phyloP scores from a whole-genome alignment of 2,888 invertebrate species.

The Apodemia duryi region DNA sequence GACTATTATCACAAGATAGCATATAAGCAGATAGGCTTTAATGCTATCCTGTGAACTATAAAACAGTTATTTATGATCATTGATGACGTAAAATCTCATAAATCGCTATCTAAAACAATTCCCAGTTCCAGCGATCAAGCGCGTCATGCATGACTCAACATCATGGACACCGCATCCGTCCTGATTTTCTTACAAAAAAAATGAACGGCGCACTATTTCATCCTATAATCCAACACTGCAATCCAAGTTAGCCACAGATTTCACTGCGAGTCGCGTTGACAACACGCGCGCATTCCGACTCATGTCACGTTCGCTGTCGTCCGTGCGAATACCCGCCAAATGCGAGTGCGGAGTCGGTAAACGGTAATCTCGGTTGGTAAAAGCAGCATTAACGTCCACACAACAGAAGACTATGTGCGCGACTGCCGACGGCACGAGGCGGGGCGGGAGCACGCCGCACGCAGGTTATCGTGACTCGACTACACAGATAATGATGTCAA shows the following conservation, averaged over 20 bases:
- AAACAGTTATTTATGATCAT: conserved; percentile 15
- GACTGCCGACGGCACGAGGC: conserved; percentile 49
- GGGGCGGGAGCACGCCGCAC: conserved; percentile 62
- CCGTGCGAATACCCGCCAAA: conserved; percentile 72
- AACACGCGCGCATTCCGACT: conserved; percentile 65
- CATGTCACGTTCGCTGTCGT: conserved; percentile 58
- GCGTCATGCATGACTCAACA: conserved; percentile 77
- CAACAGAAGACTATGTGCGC: conserved; percentile 59
- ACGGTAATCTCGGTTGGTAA: conserved; percentile 36
- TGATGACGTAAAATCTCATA: conserved; percentile 17
- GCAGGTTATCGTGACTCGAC: conserved; percentile 75
- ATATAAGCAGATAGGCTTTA: too few relatives aligned
- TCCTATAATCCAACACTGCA: conserved; percentile 76
- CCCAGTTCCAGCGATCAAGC: conserved; percentile 71
- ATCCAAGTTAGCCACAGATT: conserved; percentile 72
- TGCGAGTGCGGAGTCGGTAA: conserved; percentile 47
- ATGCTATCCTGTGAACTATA: background rate
- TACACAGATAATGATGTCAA: conserved; percentile 78
- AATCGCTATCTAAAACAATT: conserved; percentile 33
- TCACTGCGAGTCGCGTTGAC: conserved; percentile 58
- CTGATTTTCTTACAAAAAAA: conserved; percentile 63
- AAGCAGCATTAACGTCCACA: conserved; percentile 47
- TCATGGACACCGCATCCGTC: conserved; percentile 70
- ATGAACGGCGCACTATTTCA: conserved; percentile 51
- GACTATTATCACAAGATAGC: too few relatives aligned